These are phyloP conservation scores for Phragmatobia fuliginosa DNA, from an alignment of 2,888 invertebrate genomes.

Conservation along the genomic window DNA sequence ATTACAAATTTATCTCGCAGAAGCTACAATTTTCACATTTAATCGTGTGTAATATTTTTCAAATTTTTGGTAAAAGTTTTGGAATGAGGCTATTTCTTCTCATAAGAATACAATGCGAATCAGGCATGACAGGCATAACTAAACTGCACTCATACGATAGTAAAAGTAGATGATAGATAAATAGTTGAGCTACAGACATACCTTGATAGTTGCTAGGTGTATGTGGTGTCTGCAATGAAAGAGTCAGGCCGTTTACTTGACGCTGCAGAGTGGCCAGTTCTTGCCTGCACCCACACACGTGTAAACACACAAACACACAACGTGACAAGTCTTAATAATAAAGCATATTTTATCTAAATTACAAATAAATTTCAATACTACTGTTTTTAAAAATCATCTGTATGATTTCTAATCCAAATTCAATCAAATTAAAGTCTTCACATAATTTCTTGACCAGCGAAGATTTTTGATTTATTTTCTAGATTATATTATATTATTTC, in stretches of 20 bases:
- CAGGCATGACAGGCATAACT: background rate
- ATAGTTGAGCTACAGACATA: constrained; percentile 46
- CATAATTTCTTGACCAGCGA: background rate
- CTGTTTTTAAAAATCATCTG: background rate
- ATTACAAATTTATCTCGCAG: background rate
- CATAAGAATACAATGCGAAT: background rate
- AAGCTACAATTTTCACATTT: too few relatives aligned
- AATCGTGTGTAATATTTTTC: too few relatives aligned
- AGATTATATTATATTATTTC: background rate
- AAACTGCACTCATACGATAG: background rate
- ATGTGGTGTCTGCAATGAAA: constrained; percentile 73
- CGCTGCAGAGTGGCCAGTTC: constrained; percentile 93
- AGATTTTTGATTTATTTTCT: background rate
- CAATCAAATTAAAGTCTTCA: background rate
- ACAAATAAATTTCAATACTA: background rate
- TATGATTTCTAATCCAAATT: too few relatives aligned
- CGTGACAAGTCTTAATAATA: constrained; percentile 40
- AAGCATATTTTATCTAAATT: too few relatives aligned
- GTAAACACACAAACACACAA: constrained; percentile 84
- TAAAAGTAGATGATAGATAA: background rate
- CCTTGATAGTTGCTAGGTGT: constrained; percentile 78
- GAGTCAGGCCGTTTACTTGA: constrained; percentile 90
- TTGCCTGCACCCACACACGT: constrained; percentile 84
- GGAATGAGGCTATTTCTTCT: background rate
- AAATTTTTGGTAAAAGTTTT: background rate